Evolutionary conservation across 2,888 invertebrate genomes (phyloP).

Genomic region (Crocallis elinguaria): DNA sequence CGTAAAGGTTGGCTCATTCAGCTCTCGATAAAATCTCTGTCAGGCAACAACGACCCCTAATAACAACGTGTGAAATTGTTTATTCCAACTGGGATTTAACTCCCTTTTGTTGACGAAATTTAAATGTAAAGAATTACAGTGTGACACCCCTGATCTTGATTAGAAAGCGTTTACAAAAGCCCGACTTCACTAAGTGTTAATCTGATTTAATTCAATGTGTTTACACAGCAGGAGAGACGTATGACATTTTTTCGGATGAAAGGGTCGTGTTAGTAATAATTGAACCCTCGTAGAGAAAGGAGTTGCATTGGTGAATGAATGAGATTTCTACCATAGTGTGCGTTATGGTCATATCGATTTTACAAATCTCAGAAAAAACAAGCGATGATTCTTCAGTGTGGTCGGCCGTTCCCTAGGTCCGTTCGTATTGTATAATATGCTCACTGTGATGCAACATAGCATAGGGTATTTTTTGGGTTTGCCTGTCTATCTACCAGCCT

Average conservation of each 20-base stretch:
- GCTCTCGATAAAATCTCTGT: constrained; percentile 63
- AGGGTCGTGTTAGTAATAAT: constrained; percentile 48
- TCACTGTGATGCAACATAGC: no score
- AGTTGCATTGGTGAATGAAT: constrained; percentile 49
- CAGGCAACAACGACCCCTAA: constrained; percentile 52
- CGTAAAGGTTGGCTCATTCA: constrained; percentile 51
- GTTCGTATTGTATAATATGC: no score
- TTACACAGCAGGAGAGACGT: constrained; percentile 69
- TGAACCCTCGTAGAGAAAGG: constrained; percentile 27
- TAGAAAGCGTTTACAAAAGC: constrained; percentile 71
- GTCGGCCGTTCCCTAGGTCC: no score
- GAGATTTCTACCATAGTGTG: constrained; percentile 43
- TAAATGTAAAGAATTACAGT: constrained; percentile 76
- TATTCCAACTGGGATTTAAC: constrained; percentile 67
- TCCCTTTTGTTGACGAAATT: constrained; percentile 68
- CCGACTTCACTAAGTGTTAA: constrained; percentile 77
- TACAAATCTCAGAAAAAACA: no score
- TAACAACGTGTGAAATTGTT: constrained; percentile 72
- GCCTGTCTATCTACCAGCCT: no score
- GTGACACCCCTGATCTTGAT: constrained; percentile 80
- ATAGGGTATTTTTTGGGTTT: no score
- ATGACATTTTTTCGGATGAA: constrained; percentile 62
- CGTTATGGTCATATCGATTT: constrained; percentile 23
- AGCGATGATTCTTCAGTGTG: no score
- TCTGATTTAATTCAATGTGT: constrained; percentile 81